Conservation (phyloP, 2,113 vertebrate genomes). For the Mus pahari region DNA sequence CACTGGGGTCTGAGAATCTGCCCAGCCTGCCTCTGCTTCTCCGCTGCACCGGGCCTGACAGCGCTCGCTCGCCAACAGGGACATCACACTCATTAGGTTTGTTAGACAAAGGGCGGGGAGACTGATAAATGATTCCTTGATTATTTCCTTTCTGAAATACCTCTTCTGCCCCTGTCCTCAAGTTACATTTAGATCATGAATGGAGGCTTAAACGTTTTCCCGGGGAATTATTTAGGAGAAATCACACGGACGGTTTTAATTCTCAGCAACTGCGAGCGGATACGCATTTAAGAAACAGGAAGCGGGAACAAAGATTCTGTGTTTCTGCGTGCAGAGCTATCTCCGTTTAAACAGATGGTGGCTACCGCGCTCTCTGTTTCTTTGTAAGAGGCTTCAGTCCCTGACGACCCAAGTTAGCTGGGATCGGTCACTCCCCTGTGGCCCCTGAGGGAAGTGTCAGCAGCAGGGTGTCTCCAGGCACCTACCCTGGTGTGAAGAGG, state of each 20-base stretch:
- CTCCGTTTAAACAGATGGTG: conserved; percentile 35
- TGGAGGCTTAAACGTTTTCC: conserved; percentile 74
- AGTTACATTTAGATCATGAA: conserved; percentile 78
- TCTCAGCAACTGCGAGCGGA: conserved; percentile 54
- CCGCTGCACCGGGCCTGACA: conserved; percentile 80
- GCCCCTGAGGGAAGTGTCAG: not conserved
- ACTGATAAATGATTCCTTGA: conserved; percentile 85
- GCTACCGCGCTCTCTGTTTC: conserved; percentile 2
- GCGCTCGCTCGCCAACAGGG: conserved; percentile 82
- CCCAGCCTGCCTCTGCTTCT: conserved; percentile 76
- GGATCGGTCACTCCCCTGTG: not conserved
- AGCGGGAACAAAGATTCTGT: conserved; percentile 21
- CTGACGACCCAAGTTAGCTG: not conserved
- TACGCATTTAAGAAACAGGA: not conserved
- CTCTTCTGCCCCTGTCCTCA: conserved; percentile 80
- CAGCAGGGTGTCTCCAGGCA: not conserved
- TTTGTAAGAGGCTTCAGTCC: not conserved
- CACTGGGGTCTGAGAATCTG: conserved; percentile 82
- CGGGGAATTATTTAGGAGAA: conserved; percentile 71
- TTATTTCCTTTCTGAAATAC: conserved; percentile 83
- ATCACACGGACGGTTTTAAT: conserved; percentile 68
- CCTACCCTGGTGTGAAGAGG: not conserved
- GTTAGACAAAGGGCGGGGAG: conserved; percentile 81
- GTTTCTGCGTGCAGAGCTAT: not conserved
- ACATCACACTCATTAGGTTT: conserved; percentile 85